Conservation (phyloP, 1,140 invertebrate genomes). For the Drosophila watanabei region DNA sequence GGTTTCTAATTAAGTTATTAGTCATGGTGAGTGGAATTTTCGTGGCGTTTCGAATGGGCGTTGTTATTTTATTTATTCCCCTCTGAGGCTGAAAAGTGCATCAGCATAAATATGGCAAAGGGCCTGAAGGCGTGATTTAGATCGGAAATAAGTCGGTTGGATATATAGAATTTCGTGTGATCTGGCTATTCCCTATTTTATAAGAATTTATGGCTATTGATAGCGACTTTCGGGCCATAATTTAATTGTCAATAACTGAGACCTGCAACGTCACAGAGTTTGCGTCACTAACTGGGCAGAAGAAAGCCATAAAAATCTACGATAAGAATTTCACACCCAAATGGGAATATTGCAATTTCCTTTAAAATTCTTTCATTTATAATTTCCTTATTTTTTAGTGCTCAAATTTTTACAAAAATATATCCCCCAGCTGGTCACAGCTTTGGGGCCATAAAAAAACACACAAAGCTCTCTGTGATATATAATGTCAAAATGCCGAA, state of each 20-base stretch:
- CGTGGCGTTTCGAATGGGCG: slow-evolving; percentile 8
- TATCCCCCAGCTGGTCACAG: slow-evolving; percentile 51
- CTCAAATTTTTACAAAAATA: slow-evolving; percentile 23
- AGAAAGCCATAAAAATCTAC: slow-evolving; percentile 3
- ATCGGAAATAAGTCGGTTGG: slow-evolving; percentile 6
- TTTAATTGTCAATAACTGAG: slow-evolving; percentile 27
- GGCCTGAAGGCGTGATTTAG: slow-evolving; percentile 45
- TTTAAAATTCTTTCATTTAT: background rate
- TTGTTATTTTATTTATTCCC: slow-evolving; percentile 18
- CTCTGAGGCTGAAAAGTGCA: slow-evolving; percentile 61
- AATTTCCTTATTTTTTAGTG: slow-evolving; percentile 11
- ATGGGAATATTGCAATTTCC: slow-evolving; percentile 8
- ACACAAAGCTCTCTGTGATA: slow-evolving; percentile 40
- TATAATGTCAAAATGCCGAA: slow-evolving; percentile 53
- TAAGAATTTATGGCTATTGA: slow-evolving; percentile 18
- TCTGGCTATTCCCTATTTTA: slow-evolving; percentile 4
- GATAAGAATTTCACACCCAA: slow-evolving; percentile 28
- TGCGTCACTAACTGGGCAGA: slow-evolving; percentile 20
- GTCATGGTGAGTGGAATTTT: slow-evolving; percentile 71
- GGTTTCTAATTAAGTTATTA: slow-evolving; percentile 83
- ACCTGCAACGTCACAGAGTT: slow-evolving; percentile 29
- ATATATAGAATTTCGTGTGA: slow-evolving; percentile 37
- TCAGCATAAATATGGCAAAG: slow-evolving; percentile 78
- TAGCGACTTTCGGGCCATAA: slow-evolving; percentile 16
- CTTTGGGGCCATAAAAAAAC: slow-evolving; percentile 17